Evolutionary conservation across 2,888 invertebrate genomes (phyloP), one percentile per base, ranked within the genome.

Genomic region (Camptogramma bilineatum): DNA sequence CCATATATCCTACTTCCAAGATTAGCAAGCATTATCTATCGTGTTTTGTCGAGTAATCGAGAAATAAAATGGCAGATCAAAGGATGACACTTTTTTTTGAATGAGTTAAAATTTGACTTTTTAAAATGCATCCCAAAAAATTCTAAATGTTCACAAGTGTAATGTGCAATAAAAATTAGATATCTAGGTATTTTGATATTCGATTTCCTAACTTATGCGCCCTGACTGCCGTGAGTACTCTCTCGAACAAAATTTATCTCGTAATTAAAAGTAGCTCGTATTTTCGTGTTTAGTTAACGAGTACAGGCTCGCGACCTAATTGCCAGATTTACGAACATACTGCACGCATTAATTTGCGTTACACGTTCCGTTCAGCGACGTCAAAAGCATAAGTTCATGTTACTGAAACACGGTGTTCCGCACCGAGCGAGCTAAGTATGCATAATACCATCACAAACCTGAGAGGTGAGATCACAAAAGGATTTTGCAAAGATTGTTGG

Each of bases 401-500:
- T 70, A 70, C 59, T 62, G 53, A 61, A 59, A 52, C 56, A 52
- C 52, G 51, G 34, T 57, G 50, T 28, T 46, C 54, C 51, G 16
- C 31, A 47, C 39, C 31, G 48, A 68, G 62, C 66, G 54, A 62
- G 44, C 31, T 56, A 67, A 69, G 42, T 71, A 62, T 55, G 62
- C 66, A 65, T 69, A 58, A 64, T 70, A 63, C 60, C 67, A n/a
- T n/a, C n/a, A 70, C 66, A 71, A 72, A 59, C 51, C 56, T 58
- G 68, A 61, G 66, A 70, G 66, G 67, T 67, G 77, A 73, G 55
- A 77, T 74, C 68, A 71, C 69, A 77, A 78, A 80, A 81, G 81
- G 79, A 79, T 81, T 82, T 76, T 73, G 73, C 77, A 79, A 83
- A 85, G 84, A 84, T 84, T 82, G 80, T 79, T 71, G 74, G 79